Conservation (phyloP, 2,113 vertebrate species). For the Nibea albiflora region DNA sequence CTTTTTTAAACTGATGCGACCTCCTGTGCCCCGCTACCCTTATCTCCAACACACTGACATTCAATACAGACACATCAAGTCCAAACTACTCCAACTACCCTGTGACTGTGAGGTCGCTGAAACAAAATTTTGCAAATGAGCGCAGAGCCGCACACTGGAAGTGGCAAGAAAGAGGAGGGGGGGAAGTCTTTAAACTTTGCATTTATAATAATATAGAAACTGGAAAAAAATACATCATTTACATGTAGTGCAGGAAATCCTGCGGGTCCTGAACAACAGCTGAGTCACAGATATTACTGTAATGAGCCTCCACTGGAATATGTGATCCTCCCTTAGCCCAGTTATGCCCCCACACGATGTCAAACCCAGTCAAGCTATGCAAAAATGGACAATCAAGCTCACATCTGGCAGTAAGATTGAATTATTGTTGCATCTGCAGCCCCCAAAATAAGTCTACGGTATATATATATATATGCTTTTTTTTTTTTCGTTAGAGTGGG, state of each 20-base stretch:
- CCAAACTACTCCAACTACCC: neutral
- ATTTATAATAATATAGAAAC: no score
- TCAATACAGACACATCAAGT: slow-evolving; percentile 12
- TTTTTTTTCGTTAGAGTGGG: slow-evolving; percentile 3
- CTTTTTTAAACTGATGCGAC: slow-evolving; percentile 25
- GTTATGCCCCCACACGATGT: slow-evolving; percentile 18
- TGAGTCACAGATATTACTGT: slow-evolving; percentile 28
- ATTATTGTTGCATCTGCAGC: slow-evolving; percentile 1
- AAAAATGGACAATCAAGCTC: no score
- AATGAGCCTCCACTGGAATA: slow-evolving; percentile 4
- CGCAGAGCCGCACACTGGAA: neutral
- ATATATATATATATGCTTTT: neutral
- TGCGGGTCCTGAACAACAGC: neutral
- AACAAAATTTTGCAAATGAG: slow-evolving; percentile 3
- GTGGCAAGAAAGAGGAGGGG: neutral
- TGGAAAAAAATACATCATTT: neutral
- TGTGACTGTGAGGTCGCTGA: slow-evolving; percentile 10
- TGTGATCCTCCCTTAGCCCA: neutral
- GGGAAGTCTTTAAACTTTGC: slow-evolving; percentile 7
- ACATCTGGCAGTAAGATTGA: slow-evolving; percentile 13
- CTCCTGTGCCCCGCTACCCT: neutral
- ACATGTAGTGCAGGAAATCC: slow-evolving; percentile 30
- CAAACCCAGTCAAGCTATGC: no score
- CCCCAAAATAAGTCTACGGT: neutral
- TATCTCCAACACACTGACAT: slow-evolving; percentile 4